Base-by-base conservation (phyloP, 2,888 invertebrate species). In the Ectemnius continuus region DNA sequence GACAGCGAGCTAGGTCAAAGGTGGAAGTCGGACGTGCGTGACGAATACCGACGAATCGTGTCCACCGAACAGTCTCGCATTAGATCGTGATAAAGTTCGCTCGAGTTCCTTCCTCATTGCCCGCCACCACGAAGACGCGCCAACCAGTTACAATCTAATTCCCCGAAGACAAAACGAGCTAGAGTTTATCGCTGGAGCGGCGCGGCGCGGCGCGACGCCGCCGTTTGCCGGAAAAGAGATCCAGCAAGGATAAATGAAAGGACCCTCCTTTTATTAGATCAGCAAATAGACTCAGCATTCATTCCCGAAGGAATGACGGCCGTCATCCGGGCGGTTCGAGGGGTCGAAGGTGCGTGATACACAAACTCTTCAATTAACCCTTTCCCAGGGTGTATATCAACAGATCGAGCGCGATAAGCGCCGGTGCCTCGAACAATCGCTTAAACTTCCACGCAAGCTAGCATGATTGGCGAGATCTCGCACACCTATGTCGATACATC, bases 311-410 rank as follows among this genome's bases (percentile, higher is more conserved):
- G 68, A 80, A 78, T 76, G 79, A 83, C 83, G 80, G 81, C 86
- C 86, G 87, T 87, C 88, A 86, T 86, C 80, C 73, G 69, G 52
- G 66, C 14, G 76, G 84, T 80, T 86, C 83, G 81, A 67, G 78
- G 76, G 85, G 87, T 84, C 86, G 82, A 84, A 85, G 84, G 84
- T 88, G 87, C 82, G 71, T 78, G 66, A 76, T 81, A 79, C 82
- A 83, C 76, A 81, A 79, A 76, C 82, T 87, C 85, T 86, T 86
- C 86, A 86, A 88, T 88, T 88, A 88, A 88, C 86, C 87, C 84
- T 85, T 79, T 67, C 26, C 6, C 28, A 36, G 36, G 36, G 36
- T 36, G 20, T 28, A 58, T 84, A 87, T 88, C 86, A 81, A 80
- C 77, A 74, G 78, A 75, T 81, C 74, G 80, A 78, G 84, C 85